Evolutionary conservation across 2,888 invertebrate species (phyloP), one percentile per base, ranked within the genome.

Genomic region (Drosophila peninsularis): DNA sequence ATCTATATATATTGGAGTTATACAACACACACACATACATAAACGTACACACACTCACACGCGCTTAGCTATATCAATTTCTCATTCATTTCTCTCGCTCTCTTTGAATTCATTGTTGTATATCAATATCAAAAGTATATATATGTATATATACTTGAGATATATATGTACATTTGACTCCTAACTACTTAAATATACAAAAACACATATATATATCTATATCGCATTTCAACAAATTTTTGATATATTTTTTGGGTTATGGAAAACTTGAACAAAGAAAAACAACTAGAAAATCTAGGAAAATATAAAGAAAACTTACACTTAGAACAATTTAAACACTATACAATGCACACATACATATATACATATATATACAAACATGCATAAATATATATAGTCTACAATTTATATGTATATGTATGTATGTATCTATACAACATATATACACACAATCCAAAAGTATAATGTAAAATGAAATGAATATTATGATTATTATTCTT

Each of bases 201-300:
- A 84, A 39, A 62, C 13, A 49, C 57, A 78, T 63, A 85, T 53
- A 62, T 21, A 50, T 37, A 62, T 66, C 57, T 75, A 77, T 73
- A 74, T 69, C 67, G 87, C 87, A 84, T 85, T 85, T 89, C 75
- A 71, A 21, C 11, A 64, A 72, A 63, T 71, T 84, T 88, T 84
- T 75, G 81, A 85, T 87, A 87, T 76, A 87, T 85, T 89, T 89
- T 89, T 89, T 75, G 88, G 81, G 76, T 78, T 75, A 86, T 73
- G 75, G 70, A 77, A 72, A 74, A 64, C 66, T 77, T 75, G 45
- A 45, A n/a, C n/a, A 45, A 44, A 70, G 62, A 45, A 54, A 47
- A 87, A 52, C 75, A 71, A 75, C 71, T 78, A 83, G 78, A 69
- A 45, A 89, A 88, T 86, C 75, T 89, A 83, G 78, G 78, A 57